Evolutionary conservation across 2,797 vertebrate species (phyloP).

Genomic region (Bradypodion pumilum): DNA sequence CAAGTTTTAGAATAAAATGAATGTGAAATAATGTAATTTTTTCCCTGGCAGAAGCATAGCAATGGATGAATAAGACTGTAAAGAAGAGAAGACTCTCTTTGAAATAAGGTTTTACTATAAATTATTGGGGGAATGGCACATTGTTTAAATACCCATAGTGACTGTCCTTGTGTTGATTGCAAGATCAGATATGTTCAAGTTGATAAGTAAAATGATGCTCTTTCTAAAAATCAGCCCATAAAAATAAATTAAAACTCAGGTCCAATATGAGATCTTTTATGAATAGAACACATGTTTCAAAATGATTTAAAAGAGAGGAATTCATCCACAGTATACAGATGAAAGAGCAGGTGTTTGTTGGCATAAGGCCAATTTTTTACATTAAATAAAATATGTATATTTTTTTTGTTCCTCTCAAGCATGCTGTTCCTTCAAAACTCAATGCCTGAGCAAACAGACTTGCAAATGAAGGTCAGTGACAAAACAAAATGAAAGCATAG

Average conservation of each 20-base stretch:
- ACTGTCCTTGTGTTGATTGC: constrained; percentile 13
- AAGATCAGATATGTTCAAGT: neutral
- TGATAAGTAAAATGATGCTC: constrained; percentile 1
- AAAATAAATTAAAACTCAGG: neutral
- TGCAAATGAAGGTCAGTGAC: too few species aligned
- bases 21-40: neutral
- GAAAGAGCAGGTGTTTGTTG: neutral
- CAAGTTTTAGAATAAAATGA: constrained; percentile 5
- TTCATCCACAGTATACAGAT: neutral
- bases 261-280: neutral
- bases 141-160: constrained; percentile 13
- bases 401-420: too few species aligned
- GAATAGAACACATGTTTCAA: constrained; percentile 23
- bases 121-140: neutral
- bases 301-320: constrained; percentile 14
- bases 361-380: too few species aligned
- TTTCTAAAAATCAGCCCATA: rapidly evolving
- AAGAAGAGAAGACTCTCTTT: neutral
- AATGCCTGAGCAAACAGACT: too few species aligned
- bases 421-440: too few species aligned
- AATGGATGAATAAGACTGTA: neutral
- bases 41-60: neutral
- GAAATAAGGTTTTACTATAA: neutral
- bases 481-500: too few species aligned
- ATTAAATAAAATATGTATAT: too few species aligned